These are phyloP conservation scores for Drosophila ercepeae DNA, from an alignment of 1,140 invertebrate species.

Conservation along the genomic window DNA sequence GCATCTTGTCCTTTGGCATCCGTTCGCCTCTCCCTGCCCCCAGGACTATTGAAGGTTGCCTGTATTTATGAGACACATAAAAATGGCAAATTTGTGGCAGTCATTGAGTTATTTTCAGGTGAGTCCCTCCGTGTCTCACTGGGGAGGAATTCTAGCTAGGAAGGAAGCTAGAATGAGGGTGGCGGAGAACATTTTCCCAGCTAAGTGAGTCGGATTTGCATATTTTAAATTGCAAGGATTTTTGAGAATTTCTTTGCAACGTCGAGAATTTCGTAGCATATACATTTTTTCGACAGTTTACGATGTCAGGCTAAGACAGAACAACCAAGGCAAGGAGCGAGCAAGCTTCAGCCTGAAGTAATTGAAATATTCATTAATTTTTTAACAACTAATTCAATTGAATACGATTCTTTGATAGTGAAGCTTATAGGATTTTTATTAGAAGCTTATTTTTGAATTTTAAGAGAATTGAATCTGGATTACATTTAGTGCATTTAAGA, in stretches of 20 bases:
- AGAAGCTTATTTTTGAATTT: neutral
- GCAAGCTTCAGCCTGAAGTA: slow-evolving; percentile 7
- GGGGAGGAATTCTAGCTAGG: slow-evolving; percentile 33
- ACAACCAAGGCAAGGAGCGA: neutral
- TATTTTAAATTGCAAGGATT: slow-evolving; percentile 38
- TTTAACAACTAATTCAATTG: neutral
- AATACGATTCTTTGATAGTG: neutral
- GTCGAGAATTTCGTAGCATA: slow-evolving; percentile 34
- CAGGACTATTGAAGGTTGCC: slow-evolving; percentile 34
- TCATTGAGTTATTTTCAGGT: slow-evolving; percentile 51
- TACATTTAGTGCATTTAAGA: neutral
- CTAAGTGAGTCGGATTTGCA: slow-evolving; percentile 44
- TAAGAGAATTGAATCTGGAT: neutral
- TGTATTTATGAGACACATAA: slow-evolving; percentile 55
- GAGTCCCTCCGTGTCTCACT: slow-evolving; percentile 25
- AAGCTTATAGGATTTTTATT: neutral
- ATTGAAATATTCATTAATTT: slow-evolving; percentile 32
- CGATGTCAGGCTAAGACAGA: slow-evolving; percentile 2
- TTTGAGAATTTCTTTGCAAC: slow-evolving; percentile 37
- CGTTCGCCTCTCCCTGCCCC: slow-evolving; percentile 6
- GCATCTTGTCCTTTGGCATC: slow-evolving; percentile 3
- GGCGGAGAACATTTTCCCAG: slow-evolving; percentile 22
- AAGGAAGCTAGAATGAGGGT: slow-evolving; percentile 1
- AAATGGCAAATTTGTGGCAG: slow-evolving; percentile 62
- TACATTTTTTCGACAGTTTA: slow-evolving; percentile 41